A percentile compares a stretch with the other conserved stretches of the same genome.
Evolutionary conservation across 2,113 vertebrate species (phyloP).

Genomic region (Chloropsis hardwickii): DNA sequence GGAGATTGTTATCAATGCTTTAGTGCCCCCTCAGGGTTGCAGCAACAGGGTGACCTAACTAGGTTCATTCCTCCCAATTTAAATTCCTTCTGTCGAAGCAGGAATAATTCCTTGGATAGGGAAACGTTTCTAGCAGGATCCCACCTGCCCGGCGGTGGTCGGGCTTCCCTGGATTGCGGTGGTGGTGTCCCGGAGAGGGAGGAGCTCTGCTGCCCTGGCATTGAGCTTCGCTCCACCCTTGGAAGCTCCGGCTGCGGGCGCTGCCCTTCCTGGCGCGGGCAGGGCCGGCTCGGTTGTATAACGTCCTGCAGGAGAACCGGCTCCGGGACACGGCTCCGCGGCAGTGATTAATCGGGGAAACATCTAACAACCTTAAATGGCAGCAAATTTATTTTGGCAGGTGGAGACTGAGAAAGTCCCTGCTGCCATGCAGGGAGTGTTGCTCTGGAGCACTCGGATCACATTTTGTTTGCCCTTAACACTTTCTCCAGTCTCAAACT

Average conservation of each 20-base stretch:
- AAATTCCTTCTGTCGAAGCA: neutral
- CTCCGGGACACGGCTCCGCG: neutral
- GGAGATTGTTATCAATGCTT: neutral
- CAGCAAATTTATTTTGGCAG: slow-evolving; percentile 20
- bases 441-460: neutral
- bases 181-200: neutral
- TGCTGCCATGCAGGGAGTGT: neutral
- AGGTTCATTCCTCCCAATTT: neutral
- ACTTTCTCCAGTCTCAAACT: neutral
- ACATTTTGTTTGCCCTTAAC: neutral
- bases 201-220: neutral
- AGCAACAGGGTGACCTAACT: neutral
- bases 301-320: neutral
- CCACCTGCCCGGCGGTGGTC: neutral
- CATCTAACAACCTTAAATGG: slow-evolving; percentile 4
- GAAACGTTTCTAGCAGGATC: neutral
- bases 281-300: neutral
- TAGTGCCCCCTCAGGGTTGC: neutral
- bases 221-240: accelerated
- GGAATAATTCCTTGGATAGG: neutral
- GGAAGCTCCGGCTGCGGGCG: neutral
- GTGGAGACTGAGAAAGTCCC: neutral
- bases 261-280: neutral
- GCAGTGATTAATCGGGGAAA: slow-evolving; percentile 15
- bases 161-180: accelerated